Conservation (phyloP, 2,888 invertebrate genomes). For the Drosophila longiperda region DNA sequence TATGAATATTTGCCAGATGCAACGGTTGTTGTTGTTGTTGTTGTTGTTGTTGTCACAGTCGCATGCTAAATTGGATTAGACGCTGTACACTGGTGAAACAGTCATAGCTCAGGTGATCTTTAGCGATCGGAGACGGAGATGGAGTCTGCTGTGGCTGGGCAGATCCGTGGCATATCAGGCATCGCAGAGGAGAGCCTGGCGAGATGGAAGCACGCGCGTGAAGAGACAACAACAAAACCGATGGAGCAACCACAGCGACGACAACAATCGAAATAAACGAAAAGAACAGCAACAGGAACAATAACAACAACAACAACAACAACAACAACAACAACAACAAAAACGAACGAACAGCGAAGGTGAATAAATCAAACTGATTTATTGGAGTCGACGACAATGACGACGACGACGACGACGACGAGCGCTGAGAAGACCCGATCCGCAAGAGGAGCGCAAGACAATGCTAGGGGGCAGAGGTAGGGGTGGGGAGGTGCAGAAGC, state of each 20-base stretch:
- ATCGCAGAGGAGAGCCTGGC: conserved; percentile 46
- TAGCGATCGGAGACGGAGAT: conserved; percentile 6
- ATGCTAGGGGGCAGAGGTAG: conserved; percentile 28
- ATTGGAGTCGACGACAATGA: conserved; percentile 75
- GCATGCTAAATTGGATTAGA: conserved; percentile 69
- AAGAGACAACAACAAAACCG: conserved; percentile 59
- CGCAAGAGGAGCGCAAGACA: conserved; percentile 44
- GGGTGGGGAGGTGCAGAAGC: not conserved
- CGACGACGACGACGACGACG: conserved; percentile 44
- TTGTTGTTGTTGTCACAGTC: conserved; percentile 26
- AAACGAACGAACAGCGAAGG: conserved; percentile 57
- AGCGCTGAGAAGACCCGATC: conserved; percentile 38
- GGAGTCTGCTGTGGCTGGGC: conserved; percentile 15
- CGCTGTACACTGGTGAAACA: conserved; percentile 14
- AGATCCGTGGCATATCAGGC: conserved; percentile 31
- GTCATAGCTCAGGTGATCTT: conserved; percentile 64
- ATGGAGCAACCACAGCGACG: conserved; percentile 52
- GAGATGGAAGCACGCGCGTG: conserved; percentile 72
- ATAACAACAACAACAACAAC: conserved; percentile 32
- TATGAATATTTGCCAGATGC: conserved; percentile 66
- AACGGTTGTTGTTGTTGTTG: conserved; percentile 17
- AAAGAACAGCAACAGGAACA: conserved; percentile 29
- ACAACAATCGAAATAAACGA: conserved; percentile 69
- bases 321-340: conserved; percentile 62
- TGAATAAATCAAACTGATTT: conserved; percentile 81